phyloP scores from a whole-genome alignment of 1,140 invertebrate species.

The Trinorchestia longiramus region DNA sequence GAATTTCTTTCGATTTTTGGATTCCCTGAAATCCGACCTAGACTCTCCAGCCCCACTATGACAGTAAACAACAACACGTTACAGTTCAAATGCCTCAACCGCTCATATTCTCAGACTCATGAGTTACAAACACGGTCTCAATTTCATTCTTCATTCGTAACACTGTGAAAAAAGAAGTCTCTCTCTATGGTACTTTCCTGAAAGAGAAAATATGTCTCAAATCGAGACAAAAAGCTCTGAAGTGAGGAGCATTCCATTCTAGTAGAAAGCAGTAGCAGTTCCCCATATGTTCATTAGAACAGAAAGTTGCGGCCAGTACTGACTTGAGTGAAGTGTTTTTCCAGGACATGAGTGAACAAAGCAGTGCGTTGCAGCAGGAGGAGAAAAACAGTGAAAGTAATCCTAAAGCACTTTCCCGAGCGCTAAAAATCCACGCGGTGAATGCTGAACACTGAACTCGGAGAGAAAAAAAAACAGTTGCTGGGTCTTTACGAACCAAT shows the following conservation, averaged over 20 bases:
- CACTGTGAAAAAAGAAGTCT: neutral
- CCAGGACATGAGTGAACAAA: neutral
- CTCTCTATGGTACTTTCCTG: neutral
- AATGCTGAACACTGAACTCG: neutral
- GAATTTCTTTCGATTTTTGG: too few relatives aligned
- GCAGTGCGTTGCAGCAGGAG: neutral
- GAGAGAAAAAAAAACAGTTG: neutral
- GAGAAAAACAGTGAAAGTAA: neutral
- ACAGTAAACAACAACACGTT: too few relatives aligned
- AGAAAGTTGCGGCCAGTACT: neutral
- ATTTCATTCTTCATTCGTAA: too few relatives aligned
- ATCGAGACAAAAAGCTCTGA: neutral
- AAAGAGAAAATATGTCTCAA: too few relatives aligned
- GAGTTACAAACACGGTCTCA: too few relatives aligned
- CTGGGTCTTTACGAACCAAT: neutral
- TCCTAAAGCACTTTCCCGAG: neutral
- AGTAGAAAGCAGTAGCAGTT: neutral
- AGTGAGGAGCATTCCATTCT: neutral
- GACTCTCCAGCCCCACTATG: too few relatives aligned
- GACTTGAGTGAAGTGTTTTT: neutral
- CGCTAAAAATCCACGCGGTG: neutral
- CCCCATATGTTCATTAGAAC: neutral
- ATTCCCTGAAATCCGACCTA: too few relatives aligned
- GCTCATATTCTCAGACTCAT: too few relatives aligned
- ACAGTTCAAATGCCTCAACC: too few relatives aligned